Percentiles rank a stretch among this genome's conserved stretches.
These are phyloP conservation scores for Sinelater perroti DNA, from an alignment of 2,888 invertebrate species.

Conservation along the genomic window DNA sequence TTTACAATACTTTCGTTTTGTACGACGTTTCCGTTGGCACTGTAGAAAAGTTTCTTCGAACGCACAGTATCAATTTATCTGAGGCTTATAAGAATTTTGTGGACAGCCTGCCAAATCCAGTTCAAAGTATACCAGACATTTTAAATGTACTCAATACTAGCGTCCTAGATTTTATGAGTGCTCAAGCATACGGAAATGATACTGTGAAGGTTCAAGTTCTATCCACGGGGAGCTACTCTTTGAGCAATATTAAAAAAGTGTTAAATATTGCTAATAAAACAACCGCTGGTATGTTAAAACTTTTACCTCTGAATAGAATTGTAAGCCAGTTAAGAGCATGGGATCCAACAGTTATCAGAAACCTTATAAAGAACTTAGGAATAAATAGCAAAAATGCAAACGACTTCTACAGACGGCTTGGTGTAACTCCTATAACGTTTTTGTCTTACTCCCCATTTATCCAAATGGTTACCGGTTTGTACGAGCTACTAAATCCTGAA, in stretches of 20 bases:
- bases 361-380: conserved; percentile 19
- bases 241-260: conserved; percentile 18
- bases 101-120: conserved; percentile 10
- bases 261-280: conserved; percentile 27
- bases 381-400: conserved; percentile 16
- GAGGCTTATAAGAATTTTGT: conserved; percentile 32
- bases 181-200: conserved; percentile 30
- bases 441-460: conserved; percentile 26
- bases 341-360: conserved; percentile 2
- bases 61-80: no score
- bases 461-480: conserved; percentile 21
- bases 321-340: conserved; percentile 8
- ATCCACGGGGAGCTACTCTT: conserved; percentile 34
- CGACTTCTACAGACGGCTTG: conserved; percentile 23
- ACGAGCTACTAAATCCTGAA: conserved; percentile 27
- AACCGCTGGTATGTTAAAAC: conserved; percentile 20
- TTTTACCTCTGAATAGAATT: conserved; percentile 23
- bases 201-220: conserved; percentile 26
- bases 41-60: no score
- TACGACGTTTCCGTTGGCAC: no score
- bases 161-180: conserved; percentile 23
- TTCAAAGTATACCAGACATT: conserved; percentile 21
- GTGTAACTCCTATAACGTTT: conserved; percentile 23
- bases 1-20: conserved; percentile 8
- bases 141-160: conserved; percentile 30